Conservation (phyloP, 2,888 invertebrate genomes). For the Ypsolopha sequella region DNA sequence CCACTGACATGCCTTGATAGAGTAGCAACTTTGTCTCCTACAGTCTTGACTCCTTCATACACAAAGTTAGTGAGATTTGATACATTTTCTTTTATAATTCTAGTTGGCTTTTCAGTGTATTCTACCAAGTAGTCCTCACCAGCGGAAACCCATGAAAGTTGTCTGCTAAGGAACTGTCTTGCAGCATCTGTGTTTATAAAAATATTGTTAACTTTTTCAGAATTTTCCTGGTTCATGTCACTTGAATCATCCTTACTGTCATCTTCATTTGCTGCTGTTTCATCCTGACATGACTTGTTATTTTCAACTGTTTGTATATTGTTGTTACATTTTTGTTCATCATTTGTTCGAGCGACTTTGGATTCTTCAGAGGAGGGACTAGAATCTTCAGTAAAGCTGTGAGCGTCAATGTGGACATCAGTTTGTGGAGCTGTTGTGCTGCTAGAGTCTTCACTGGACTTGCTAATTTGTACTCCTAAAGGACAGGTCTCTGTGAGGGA, state of each 20-base stretch:
- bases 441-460: slow-evolving; percentile 72
- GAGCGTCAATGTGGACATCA: slow-evolving; percentile 67
- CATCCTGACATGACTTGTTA: slow-evolving; percentile 9
- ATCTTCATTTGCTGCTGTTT: slow-evolving; percentile 19
- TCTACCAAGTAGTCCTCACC: slow-evolving; percentile 78
- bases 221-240: slow-evolving; percentile 30
- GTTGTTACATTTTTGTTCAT: slow-evolving; percentile 32
- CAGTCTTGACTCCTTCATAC: slow-evolving; percentile 81
- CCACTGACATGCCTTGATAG: slow-evolving; percentile 81
- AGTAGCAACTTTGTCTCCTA: slow-evolving; percentile 80
- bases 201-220: slow-evolving; percentile 73
- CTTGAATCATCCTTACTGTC: slow-evolving; percentile 28
- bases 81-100: slow-evolving; percentile 80
- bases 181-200: slow-evolving; percentile 86
- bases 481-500: slow-evolving; percentile 76
- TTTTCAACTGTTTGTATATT: slow-evolving; percentile 23
- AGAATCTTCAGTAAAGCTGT: slow-evolving; percentile 68
- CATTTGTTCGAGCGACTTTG: slow-evolving; percentile 54
- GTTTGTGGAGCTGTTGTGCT: slow-evolving; percentile 70
- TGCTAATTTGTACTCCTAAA: slow-evolving; percentile 70
- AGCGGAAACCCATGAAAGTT: slow-evolving; percentile 79
- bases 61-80: slow-evolving; percentile 80
- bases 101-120: slow-evolving; percentile 75
- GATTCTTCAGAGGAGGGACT: slow-evolving; percentile 70
- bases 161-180: slow-evolving; percentile 79